Evolutionary conservation across 2,888 invertebrate genomes (phyloP).

Genomic region (Psylliodes chrysocephalus): DNA sequence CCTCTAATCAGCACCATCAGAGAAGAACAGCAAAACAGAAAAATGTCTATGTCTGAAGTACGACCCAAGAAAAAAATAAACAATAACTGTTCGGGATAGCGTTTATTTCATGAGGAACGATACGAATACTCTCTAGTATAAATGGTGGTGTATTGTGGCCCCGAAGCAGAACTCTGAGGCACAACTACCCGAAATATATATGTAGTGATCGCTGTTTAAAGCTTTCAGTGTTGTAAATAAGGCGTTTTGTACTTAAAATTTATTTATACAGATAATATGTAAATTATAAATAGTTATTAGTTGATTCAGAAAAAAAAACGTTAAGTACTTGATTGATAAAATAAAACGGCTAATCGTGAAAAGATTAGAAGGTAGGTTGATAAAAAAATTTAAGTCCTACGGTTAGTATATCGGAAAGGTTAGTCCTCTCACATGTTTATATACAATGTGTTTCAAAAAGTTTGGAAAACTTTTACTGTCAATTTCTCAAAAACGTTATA

Average conservation of each 20-base stretch:
- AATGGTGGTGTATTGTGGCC: background rate
- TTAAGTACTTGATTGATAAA: no score
- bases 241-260: background rate
- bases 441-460: no score
- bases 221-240: background rate
- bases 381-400: no score
- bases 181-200: background rate
- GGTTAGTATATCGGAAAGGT: no score
- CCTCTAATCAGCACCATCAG: slow-evolving; percentile 63
- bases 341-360: no score
- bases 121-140: background rate
- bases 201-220: background rate
- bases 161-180: background rate
- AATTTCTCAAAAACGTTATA: no score
- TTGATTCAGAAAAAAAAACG: no score
- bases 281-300: background rate
- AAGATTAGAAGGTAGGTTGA: no score
- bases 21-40: slow-evolving; percentile 44
- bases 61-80: slow-evolving; percentile 44
- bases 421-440: no score
- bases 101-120: slow-evolving; percentile 3
- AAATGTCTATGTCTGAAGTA: slow-evolving; percentile 28
- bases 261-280: background rate
- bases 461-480: no score
- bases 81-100: slow-evolving; percentile 45